Evolutionary conservation across 2,888 invertebrate species (phyloP), one percentile per base, ranked within the genome.

Genomic region (Phoronis australis): DNA sequence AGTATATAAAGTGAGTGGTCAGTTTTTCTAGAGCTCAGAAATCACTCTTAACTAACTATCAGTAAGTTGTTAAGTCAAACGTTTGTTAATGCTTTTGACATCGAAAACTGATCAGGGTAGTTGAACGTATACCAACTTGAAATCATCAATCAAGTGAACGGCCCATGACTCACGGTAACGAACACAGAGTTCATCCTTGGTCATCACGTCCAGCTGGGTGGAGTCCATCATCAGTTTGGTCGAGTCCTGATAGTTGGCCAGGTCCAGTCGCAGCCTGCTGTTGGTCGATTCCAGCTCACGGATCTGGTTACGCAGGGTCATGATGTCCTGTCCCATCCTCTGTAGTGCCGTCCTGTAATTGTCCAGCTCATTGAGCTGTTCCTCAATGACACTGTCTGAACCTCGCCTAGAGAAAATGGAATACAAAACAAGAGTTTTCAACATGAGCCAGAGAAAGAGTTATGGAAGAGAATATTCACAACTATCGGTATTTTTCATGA

Each of bases 291-390:
- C 68, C 4, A 70, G 59, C 3, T 67, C 65, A 2, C 61, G 59
- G 4, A 73, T 55, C 48, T 61, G 61, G 27, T 60, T 50, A 9
- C 68, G 55, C 18, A 75, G 58, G 0, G 64, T 54, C 2, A 75
- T 40, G 42, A 74, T 71, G 50, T 75, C 75, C 26, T 62, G 58
- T 4, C 73, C 75, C 75, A 75, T 75, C 46, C 64, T 66, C 41
- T 66, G 66, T 1, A 73, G 68, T 4, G 73, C 73, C 2, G 55
- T 49, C 25, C 73, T 54, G 54, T 74, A 74, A 50, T 65, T 66
- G 42, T 67, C 66, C 42, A 73, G 51, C 52, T 74, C 75, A 42
- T 61, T 55, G 56, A 62, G 59, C 57, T 73, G 71, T 46, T 69
- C 61, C 48, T 74, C 71, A 26, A 74, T 48, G 31, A 74, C 51